These are phyloP conservation scores for Hylaeus volcanicus DNA, from an alignment of 1,140 invertebrate species.

Conservation along the genomic window DNA sequence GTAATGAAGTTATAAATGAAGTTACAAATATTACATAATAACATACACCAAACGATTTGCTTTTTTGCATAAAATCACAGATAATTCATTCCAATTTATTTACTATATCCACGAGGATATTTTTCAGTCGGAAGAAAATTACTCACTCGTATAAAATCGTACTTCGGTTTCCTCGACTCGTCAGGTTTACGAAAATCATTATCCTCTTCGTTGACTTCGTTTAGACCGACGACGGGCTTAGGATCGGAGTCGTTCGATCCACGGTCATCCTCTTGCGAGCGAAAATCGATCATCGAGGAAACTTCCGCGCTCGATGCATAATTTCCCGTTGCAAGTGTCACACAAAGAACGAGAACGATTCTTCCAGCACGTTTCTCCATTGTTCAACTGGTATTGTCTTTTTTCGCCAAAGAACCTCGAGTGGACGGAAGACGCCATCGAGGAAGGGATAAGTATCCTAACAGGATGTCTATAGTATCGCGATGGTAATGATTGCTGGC, in stretches of 20 bases:
- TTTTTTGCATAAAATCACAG: too few species aligned
- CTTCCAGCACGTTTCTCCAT: constrained; percentile 29
- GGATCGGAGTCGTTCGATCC: neutral
- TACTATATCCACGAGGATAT: too few species aligned
- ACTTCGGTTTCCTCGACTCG: constrained; percentile 8
- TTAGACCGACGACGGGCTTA: neutral
- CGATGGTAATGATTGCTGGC: constrained; percentile 61
- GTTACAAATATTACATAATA: too few species aligned
- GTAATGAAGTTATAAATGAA: too few species aligned
- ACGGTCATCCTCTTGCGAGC: constrained; percentile 22
- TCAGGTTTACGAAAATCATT: neutral
- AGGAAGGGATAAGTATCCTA: constrained; percentile 49
- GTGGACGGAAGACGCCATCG: neutral
- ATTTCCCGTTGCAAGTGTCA: neutral
- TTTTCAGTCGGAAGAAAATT: neutral
- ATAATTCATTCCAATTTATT: too few species aligned
- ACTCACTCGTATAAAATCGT: constrained; percentile 27
- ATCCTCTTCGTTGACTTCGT: neutral
- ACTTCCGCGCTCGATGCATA: constrained; percentile 11
- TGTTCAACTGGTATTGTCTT: constrained; percentile 22
- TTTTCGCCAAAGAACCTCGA: constrained; percentile 7
- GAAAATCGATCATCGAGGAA: constrained; percentile 45
- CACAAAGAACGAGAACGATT: neutral
- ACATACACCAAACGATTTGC: too few species aligned
- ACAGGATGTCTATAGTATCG: constrained; percentile 45